Conservation (phyloP, 2,888 invertebrate species). For the Caenorhabditis sulstoni region DNA sequence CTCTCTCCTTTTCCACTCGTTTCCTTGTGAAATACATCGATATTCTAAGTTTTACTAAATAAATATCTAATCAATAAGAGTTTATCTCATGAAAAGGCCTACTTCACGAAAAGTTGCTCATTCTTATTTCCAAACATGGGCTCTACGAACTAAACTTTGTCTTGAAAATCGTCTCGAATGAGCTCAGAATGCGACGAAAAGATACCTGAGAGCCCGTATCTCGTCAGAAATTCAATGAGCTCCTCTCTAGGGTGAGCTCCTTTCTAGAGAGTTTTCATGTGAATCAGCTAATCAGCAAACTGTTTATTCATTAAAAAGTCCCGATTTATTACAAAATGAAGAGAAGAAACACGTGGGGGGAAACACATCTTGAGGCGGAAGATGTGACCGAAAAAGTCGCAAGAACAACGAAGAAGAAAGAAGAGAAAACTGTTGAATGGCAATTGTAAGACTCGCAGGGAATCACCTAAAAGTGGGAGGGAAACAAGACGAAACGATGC, state of each 20-base stretch:
- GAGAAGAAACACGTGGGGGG: neutral
- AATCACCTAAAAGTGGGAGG: conserved; percentile 30
- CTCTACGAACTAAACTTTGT: no score
- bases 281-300: no score
- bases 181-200: no score
- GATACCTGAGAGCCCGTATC: no score
- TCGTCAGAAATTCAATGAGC: no score
- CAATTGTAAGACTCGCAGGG: conserved; percentile 26
- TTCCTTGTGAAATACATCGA: neutral
- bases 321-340: conserved; percentile 27
- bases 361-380: conserved; percentile 2
- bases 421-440: conserved; percentile 6
- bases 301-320: no score
- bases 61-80: neutral
- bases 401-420: conserved; percentile 7
- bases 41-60: neutral
- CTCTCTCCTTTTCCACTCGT: neutral
- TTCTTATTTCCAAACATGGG: no score
- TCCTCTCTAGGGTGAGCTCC: no score
- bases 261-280: no score
- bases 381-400: conserved; percentile 25
- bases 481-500: neutral
- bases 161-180: no score
- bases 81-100: no score
- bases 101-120: no score